Conservation (phyloP, 2,888 invertebrate species). For the Andricus quercusramuli region DNA sequence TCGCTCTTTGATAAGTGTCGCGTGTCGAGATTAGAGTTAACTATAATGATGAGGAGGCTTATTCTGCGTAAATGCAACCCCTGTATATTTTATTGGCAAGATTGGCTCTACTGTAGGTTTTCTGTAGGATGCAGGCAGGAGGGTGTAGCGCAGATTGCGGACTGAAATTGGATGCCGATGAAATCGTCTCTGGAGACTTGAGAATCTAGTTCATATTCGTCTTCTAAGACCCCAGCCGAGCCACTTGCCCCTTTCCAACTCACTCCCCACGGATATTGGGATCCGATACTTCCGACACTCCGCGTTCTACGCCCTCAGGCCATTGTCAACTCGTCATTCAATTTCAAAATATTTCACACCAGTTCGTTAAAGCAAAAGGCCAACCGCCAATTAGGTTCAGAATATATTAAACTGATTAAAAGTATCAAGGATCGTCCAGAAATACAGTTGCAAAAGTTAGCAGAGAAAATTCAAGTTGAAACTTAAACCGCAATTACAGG, state of each 20-base stretch:
- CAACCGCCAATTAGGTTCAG: conserved; percentile 4
- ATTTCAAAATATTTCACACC: conserved; percentile 27
- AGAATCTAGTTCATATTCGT: conserved; percentile 32
- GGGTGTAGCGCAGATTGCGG: conserved; percentile 49
- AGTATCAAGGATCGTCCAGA: too few species aligned
- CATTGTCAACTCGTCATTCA: conserved; percentile 31
- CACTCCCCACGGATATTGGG: conserved; percentile 28
- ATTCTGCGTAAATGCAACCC: neutral
- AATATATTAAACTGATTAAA: too few species aligned
- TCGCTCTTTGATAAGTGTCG: conserved; percentile 2
- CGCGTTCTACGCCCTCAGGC: conserved; percentile 3
- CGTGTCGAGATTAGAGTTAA: neutral
- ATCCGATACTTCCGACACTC: conserved; percentile 32
- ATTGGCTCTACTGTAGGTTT: conserved; percentile 16
- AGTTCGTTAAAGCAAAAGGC: neutral
- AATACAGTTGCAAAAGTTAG: too few species aligned
- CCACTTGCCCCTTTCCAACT: neutral
- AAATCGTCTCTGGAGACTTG: conserved; percentile 65
- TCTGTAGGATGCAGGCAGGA: conserved; percentile 33
- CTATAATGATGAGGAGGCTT: conserved; percentile 2
- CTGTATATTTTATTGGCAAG: conserved; percentile 21
- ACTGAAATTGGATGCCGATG: conserved; percentile 70
- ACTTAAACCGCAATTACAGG: too few species aligned
- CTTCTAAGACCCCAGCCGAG: conserved; percentile 27
- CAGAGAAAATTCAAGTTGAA: too few species aligned